phyloP scores from a whole-genome alignment of 2,797 vertebrate genomes.

The Anniella stebbinsi region DNA sequence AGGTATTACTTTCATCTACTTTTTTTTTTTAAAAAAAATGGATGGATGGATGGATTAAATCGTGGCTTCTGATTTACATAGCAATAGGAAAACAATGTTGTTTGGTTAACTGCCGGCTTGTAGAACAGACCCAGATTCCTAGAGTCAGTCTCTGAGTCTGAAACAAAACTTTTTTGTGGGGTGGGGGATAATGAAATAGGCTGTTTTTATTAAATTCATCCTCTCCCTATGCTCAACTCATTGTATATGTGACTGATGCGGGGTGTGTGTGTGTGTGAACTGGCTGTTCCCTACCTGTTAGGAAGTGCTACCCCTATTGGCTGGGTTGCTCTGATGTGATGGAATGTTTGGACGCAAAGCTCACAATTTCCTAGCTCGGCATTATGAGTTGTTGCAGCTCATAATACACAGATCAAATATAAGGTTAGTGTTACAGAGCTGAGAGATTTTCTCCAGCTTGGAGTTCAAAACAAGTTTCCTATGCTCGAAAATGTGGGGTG shows the following conservation, averaged over 20 bases:
- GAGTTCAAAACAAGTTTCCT: not conserved
- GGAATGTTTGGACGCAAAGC: not conserved
- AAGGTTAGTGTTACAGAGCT: not conserved
- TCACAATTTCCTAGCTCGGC: not conserved
- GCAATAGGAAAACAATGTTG: conserved; percentile 35
- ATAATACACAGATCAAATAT: not conserved
- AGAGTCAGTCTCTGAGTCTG: not conserved
- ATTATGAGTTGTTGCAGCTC: not conserved
- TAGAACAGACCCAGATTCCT: conserved; percentile 18
- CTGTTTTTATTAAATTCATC: not conserved
- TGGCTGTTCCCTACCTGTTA: too few relatives aligned
- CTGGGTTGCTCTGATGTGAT: not conserved
- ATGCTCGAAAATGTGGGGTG: too few relatives aligned
- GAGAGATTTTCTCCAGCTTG: not conserved
- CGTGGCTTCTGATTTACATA: conserved; percentile 46
- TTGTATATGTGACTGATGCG: not conserved
- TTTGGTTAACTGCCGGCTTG: conserved; percentile 31
- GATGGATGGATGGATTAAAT: conserved; percentile 38
- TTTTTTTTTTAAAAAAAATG: not conserved
- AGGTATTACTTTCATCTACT: conserved; percentile 46
- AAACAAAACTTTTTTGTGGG: not conserved
- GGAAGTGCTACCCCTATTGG: not conserved
- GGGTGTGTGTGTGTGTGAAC: not conserved
- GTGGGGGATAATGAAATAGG: not conserved
- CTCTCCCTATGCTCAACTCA: not conserved